phyloP scores from a whole-genome alignment of 2,113 vertebrate genomes.

The Cercopithecus mona region DNA sequence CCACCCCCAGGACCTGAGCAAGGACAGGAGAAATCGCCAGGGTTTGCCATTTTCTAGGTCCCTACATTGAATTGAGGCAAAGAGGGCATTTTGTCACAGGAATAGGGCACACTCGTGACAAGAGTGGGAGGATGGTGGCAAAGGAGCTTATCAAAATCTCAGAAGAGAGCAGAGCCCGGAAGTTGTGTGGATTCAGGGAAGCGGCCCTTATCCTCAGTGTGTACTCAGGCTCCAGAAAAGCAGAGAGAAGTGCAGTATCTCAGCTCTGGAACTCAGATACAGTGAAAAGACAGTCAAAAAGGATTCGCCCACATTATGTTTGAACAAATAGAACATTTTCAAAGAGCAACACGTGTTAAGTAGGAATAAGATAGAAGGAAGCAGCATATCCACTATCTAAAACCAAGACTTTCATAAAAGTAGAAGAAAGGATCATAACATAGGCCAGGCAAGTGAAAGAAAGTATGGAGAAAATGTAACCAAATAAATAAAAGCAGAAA shows the following conservation, averaged over 20 bases:
- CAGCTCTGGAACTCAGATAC: too few relatives aligned
- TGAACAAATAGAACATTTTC: not conserved
- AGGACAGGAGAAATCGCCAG: rapidly evolving
- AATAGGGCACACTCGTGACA: rapidly evolving
- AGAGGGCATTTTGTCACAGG: not conserved
- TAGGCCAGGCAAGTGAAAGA: not conserved
- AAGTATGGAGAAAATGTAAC: not conserved
- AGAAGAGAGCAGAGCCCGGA: not conserved
- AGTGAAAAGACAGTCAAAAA: not conserved
- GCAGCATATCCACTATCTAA: not conserved
- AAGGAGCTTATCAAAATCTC: too few relatives aligned
- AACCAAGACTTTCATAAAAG: too few relatives aligned
- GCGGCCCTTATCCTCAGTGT: too few relatives aligned
- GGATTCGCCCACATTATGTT: not conserved
- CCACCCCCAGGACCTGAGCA: not conserved
- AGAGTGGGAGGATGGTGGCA: not conserved
- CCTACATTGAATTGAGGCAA: not conserved
- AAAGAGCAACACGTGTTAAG: not conserved
- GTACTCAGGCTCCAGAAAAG: not conserved
- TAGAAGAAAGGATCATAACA: not conserved
- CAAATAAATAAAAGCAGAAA: not conserved
- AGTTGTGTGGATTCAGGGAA: rapidly evolving
- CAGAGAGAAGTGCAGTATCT: not conserved
- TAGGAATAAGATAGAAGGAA: not conserved
- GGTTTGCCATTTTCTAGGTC: not conserved